Conservation (phyloP, 2,888 invertebrate species). For the Dione juno region DNA sequence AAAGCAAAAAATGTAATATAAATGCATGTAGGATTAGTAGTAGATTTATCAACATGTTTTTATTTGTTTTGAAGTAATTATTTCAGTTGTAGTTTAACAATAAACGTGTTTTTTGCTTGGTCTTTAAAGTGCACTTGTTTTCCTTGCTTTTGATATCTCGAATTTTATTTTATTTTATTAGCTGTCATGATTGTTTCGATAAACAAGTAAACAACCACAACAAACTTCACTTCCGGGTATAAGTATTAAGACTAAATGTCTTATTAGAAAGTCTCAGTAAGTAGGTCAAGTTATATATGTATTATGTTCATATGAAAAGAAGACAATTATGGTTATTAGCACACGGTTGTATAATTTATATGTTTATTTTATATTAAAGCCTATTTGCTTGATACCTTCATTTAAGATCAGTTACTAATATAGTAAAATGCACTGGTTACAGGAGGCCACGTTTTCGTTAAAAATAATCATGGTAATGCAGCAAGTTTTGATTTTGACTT, state of each 20-base stretch:
- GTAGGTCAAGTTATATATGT: conserved; percentile 16
- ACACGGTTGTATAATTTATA: neutral
- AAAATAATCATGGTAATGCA: conserved; percentile 64
- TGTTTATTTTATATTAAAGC: neutral
- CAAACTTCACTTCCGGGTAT: conserved; percentile 14
- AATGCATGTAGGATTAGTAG: neutral
- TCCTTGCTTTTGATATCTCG: conserved; percentile 25
- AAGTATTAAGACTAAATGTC: conserved; percentile 18
- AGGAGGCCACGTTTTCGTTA: conserved; percentile 53
- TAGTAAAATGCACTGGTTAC: conserved; percentile 34
- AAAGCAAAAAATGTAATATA: neutral
- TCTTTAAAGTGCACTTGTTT: conserved; percentile 40
- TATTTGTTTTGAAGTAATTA: neutral
- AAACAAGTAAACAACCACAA: conserved; percentile 14
- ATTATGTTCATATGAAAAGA: conserved; percentile 5
- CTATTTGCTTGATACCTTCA: neutral
- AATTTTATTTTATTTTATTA: conserved; percentile 27
- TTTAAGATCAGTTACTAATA: conserved; percentile 1
- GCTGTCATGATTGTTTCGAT: conserved; percentile 12
- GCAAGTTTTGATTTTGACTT: conserved; percentile 65
- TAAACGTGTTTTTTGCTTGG: conserved; percentile 11
- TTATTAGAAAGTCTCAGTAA: conserved; percentile 21
- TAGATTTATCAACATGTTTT: neutral
- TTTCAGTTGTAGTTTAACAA: conserved; percentile 1
- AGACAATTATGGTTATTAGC: neutral